Base-by-base conservation (phyloP, 2,797 vertebrate genomes). In the Onychomys arenicola region DNA sequence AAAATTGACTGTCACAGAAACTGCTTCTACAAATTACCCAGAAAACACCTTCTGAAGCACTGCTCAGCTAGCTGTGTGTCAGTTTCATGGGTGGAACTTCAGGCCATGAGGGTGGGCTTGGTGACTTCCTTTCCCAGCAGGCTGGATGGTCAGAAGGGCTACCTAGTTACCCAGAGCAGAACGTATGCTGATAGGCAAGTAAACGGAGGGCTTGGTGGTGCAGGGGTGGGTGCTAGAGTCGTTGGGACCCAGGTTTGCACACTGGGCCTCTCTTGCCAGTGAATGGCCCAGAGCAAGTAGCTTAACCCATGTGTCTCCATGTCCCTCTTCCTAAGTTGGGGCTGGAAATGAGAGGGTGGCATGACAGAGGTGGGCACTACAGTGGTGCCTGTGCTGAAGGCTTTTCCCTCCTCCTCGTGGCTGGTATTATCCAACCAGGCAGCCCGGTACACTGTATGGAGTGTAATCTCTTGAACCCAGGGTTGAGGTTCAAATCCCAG, bases 1-100 rank as follows among this genome's bases (percentile, higher is more conserved):
- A 59, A 92, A 94, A 69, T 12, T 43, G 59, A 40, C 52, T 69
- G 69, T 90, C n/a, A n/a, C 2, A 40, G 87, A 75, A 89, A 90
- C 32, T 6, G 29, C 90, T 73, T 93, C 46, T 89, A 16, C 55
- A 67, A 78, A 12, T 91, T 81, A 77, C 23, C 87, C 63, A 49
- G 32, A 52, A 1, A 90, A 80, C 7, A 14, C 69, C 73, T 90
- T 63, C 63, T 43, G 37, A 93, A 82, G 82, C 65, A 5, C 34
- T 2, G 7, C 61, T 57, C 25, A 13, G 78, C 34, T 25, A 19
- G 55, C 34, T 40, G 2, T 25, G 2, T 61, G 57, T 88, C 16
- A 61, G 43, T 78, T 91, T 93, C 13, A 17, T 27, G 37, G 27
- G 21, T 61, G 49, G 63, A 43, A 16, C 32, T 67, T 81, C 37